Evolutionary conservation across 2,797 vertebrate species (phyloP).

Genomic region (Periophthalmus magnuspinnatus): DNA sequence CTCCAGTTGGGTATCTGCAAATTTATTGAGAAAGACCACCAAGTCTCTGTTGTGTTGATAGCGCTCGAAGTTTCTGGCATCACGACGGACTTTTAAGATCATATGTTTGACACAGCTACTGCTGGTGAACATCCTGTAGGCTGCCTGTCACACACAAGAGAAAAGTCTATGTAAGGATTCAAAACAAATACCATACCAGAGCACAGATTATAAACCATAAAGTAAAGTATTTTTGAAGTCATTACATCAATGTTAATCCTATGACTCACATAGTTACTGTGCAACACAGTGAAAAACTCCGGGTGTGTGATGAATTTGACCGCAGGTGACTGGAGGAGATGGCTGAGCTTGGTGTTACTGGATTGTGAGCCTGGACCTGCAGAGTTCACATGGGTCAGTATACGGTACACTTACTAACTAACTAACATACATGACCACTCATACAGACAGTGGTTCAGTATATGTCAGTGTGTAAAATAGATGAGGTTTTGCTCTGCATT

Average conservation of each 20-base stretch:
- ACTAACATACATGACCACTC: no score
- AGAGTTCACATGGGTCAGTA: neutral
- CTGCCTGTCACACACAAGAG: conserved; percentile 75
- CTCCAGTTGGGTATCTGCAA: conserved; percentile 90
- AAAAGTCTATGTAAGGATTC: neutral
- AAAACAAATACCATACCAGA: neutral
- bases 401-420: neutral
- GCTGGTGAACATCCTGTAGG: conserved; percentile 94
- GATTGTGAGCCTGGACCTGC: conserved; percentile 86
- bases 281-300: conserved; percentile 95
- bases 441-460: neutral
- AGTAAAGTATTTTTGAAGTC: neutral
- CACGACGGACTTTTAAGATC: conserved; percentile 96
- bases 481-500: no score
- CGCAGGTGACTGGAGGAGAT: conserved; percentile 92
- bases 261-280: conserved; percentile 91
- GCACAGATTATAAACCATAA: neutral
- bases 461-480: neutral
- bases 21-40: conserved; percentile 97
- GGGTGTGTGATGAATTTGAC: conserved; percentile 98
- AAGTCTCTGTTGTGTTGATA: conserved; percentile 97
- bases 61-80: conserved; percentile 94
- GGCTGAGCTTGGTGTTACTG: conserved; percentile 89
- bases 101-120: conserved; percentile 98
- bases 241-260: no score